Base-by-base conservation (phyloP, 2,888 invertebrate genomes). In the Cerastoderma edule region DNA sequence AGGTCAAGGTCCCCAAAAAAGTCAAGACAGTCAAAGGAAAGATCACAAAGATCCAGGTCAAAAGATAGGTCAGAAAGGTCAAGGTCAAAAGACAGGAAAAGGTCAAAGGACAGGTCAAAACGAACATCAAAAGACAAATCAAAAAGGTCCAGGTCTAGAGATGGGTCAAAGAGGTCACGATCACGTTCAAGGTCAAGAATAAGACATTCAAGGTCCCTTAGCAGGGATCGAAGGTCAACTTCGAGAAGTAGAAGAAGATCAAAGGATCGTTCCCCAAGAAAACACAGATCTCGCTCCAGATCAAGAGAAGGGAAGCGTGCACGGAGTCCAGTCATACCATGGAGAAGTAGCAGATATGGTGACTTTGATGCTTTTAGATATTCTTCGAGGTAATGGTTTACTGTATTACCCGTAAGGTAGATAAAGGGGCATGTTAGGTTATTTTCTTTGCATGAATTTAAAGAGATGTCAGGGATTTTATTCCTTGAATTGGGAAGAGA, bases 1-100 rank as follows among this genome's bases (percentile, higher is more conserved):
- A 84, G 85, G 63, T 86, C 84, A 65, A 75, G 71, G 32, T 78
- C 81, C 28, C 83, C 85, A 28, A 84, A 83, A 60, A 84, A 68
- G 33, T 44, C 64, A 30, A 84, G 66, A 72, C 73, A 56, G 27
- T 83, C 85, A 35, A 80, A 77, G 65, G 70, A 78, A 57, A 72
- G 64, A 46, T 67, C 69, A 24, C 33, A 32, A 69, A 60, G 74
- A 44, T 78, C 79, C 35, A 50, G 35, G 48, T 64, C 68, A 48
- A 65, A 48, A 30, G 46, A 46, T 48, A 46, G 48, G 19, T n/a
- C 54, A 68, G 56, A 60, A 35, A 46, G 64, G 46, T 65, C 53
- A 27, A 32, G 67, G 24, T 57, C 54, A 39, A 53, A 67, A 13
- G 64, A 75, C 39, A 75, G 67, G 46, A n/a, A n/a, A n/a, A n/a